phyloP scores from a whole-genome alignment of 2,797 vertebrate genomes.

The Acestrorhynchus altus region DNA sequence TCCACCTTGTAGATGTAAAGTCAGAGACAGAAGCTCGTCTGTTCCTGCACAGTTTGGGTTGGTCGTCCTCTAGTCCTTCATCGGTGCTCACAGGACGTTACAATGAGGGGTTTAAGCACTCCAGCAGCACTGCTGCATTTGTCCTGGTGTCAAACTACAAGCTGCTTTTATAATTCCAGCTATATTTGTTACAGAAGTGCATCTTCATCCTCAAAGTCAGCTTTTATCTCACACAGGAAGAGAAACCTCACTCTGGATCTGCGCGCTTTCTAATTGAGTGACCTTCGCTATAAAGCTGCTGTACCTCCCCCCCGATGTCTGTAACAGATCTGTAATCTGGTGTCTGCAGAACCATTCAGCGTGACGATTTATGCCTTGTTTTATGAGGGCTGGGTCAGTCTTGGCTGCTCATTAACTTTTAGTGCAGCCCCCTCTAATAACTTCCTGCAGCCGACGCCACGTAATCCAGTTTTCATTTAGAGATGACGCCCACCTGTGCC shows the following conservation, averaged over 20 bases:
- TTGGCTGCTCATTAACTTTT: conserved; percentile 58
- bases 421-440: conserved; percentile 24
- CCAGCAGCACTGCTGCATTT: too few relatives aligned
- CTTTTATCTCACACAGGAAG: background rate
- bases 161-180: too few relatives aligned
- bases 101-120: too few relatives aligned
- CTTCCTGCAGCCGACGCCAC: conserved; percentile 18
- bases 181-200: too few relatives aligned
- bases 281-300: conserved; percentile 47
- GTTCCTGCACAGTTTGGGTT: too few relatives aligned
- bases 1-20: too few relatives aligned
- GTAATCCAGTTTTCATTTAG: conserved; percentile 32
- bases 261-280: conserved; percentile 53
- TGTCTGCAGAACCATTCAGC: conserved; percentile 54
- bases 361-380: conserved; percentile 67
- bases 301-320: conserved; percentile 28
- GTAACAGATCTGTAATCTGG: conserved; percentile 9
- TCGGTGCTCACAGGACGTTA: too few relatives aligned
- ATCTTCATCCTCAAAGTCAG: too few relatives aligned
- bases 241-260: conserved; percentile 26
- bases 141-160: too few relatives aligned
- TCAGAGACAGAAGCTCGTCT: too few relatives aligned
- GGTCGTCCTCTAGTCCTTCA: too few relatives aligned
- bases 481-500: conserved; percentile 63
- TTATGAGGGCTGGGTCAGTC: conserved; percentile 65